Base-by-base conservation (phyloP, 1,140 invertebrate species). In the Eubasilissa regina region DNA sequence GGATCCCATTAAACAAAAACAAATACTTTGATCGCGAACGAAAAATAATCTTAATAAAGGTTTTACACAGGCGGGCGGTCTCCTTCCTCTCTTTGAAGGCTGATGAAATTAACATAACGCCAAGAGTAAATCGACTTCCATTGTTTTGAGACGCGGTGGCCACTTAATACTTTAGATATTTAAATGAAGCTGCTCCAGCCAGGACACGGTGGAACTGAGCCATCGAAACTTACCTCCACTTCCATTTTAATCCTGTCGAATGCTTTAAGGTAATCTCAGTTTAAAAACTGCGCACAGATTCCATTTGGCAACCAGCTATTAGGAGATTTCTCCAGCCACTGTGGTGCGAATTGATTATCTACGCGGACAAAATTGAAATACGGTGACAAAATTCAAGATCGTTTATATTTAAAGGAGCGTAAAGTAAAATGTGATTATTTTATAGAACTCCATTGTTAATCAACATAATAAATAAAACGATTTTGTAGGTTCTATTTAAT, bases 251-350 rank as follows among this genome's bases (percentile, higher is more conserved):
- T 51, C 47, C 70, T n/a, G 53, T 62, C 58, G 58, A 13, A 25
- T 4, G n/a, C 10, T 47, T 15, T 3, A 53, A 21, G 6, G 51
- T 73, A 73, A 73, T 73, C 70, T 55, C 10, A 73, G 17, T 73
- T 73, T 53, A 73, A 73, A 73, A 73, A 73, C 70, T 73, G 70
- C 47, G n/a, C 70, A 13, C 47, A 35, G 47, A 21, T 35, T 73
- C 51, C 48, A 55, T 55, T 73, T 35, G 13, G 19, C 19, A 43
- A 43, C 51, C 70, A 15, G 47, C 70, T 73, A 73, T 55, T 73
- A 48, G 44, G 66, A 6, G 15, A 19, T 19, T 60, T 17, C 11
- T 6, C 21, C 17, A 60, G 1, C 25, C 25, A 35, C 25, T 35
- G 25, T 6, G 25, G 25, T 35, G 25, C 25, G 6, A 35, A 35